These are phyloP conservation scores for Columba livia DNA, from an alignment of 2,113 vertebrate genomes.

Conservation along the genomic window DNA sequence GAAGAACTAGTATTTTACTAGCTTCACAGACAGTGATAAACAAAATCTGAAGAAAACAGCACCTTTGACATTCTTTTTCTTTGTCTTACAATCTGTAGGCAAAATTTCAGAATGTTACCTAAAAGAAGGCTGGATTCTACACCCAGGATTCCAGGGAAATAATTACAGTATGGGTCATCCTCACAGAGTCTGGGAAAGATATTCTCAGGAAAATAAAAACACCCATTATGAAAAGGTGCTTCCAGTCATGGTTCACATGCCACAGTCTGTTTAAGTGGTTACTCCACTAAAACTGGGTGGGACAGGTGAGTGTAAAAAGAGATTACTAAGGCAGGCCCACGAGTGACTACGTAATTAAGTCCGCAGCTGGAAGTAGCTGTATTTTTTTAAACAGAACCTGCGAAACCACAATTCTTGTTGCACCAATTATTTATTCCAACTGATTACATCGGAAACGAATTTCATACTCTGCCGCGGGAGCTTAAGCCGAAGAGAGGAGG, in stretches of 20 bases:
- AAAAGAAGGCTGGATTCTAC: neutral
- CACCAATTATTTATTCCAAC: neutral
- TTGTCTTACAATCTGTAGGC: neutral
- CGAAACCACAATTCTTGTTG: neutral
- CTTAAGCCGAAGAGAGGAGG: neutral
- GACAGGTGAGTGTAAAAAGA: conserved; percentile 10
- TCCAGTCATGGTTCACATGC: neutral
- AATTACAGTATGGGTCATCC: conserved; percentile 1
- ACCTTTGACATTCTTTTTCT: neutral
- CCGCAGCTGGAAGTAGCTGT: conserved; percentile 4
- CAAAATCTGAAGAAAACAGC: neutral
- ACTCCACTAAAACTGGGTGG: conserved; percentile 28
- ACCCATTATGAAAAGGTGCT: neutral
- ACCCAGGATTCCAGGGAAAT: neutral
- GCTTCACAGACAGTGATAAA: neutral
- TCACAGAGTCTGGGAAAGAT: neutral
- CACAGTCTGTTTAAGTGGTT: neutral
- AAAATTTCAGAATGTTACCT: neutral
- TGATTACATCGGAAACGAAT: accelerated
- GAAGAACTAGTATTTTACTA: neutral
- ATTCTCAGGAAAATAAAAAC: conserved; percentile 29
- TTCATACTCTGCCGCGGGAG: neutral
- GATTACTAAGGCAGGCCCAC: neutral
- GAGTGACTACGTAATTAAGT: neutral
- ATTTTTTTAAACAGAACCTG: conserved; percentile 22